Evolutionary conservation across 2,113 vertebrate species (phyloP).

Genomic region (Embiotoca jacksoni): DNA sequence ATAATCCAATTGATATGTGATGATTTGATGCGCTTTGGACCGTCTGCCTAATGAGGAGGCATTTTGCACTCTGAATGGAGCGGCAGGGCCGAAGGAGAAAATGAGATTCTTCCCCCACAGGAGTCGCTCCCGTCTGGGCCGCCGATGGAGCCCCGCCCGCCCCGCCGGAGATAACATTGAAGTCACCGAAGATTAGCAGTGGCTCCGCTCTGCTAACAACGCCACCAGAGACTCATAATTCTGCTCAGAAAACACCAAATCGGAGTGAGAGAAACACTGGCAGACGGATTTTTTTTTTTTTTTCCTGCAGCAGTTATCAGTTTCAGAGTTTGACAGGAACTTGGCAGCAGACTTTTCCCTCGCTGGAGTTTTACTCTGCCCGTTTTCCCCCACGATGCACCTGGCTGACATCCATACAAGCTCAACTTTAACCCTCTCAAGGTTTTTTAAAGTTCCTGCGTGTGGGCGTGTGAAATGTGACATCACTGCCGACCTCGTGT

Average conservation of each 20-base stretch:
- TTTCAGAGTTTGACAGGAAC: slow-evolving; percentile 45
- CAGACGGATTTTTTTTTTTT: not conserved
- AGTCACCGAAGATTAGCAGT: slow-evolving; percentile 48
- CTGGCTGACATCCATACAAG: slow-evolving; percentile 41
- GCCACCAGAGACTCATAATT: slow-evolving; percentile 6
- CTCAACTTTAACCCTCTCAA: slow-evolving; percentile 36
- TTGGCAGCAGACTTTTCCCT: slow-evolving; percentile 36
- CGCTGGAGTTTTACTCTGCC: slow-evolving; percentile 3
- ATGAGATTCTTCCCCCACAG: slow-evolving; percentile 24
- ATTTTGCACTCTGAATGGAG: slow-evolving; percentile 39
- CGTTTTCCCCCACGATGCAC: slow-evolving; percentile 31
- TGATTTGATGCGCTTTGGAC: slow-evolving; percentile 46
- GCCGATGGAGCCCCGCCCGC: not conserved
- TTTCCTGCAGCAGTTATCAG: slow-evolving; percentile 18
- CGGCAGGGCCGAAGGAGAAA: slow-evolving; percentile 25
- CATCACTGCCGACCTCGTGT: slow-evolving; percentile 33
- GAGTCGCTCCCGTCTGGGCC: not conserved
- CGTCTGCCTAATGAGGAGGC: slow-evolving; percentile 38
- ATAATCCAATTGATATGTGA: slow-evolving; percentile 29
- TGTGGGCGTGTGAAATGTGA: slow-evolving; percentile 34
- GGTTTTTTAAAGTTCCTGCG: slow-evolving; percentile 8
- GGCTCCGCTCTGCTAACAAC: slow-evolving; percentile 6
- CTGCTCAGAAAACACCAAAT: slow-evolving; percentile 2
- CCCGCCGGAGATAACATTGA: slow-evolving; percentile 53
- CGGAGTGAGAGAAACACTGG: not conserved